These are phyloP conservation scores for Brassicogethes aeneus DNA, from an alignment of 2,888 invertebrate genomes.

Conservation along the genomic window DNA sequence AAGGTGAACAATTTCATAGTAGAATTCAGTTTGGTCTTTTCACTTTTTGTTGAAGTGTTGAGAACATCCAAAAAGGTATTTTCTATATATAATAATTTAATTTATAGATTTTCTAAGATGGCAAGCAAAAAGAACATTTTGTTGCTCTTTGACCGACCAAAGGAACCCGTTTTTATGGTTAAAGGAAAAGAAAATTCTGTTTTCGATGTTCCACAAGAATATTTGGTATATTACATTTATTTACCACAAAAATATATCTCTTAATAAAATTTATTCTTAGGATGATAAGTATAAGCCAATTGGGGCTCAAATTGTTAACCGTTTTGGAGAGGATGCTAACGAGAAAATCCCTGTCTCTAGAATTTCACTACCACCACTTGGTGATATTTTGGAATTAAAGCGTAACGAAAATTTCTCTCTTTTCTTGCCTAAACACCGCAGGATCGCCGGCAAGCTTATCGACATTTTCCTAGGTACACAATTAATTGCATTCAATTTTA, in stretches of 20 bases:
- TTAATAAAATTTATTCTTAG: constrained; percentile 26
- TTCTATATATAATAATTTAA: no score
- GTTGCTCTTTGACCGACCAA: constrained; percentile 63
- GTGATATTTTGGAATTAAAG: constrained; percentile 47
- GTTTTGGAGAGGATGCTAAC: constrained; percentile 48
- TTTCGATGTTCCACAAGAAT: constrained; percentile 51
- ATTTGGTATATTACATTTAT: constrained; percentile 46
- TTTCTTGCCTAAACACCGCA: constrained; percentile 62
- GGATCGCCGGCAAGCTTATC: constrained; percentile 61
- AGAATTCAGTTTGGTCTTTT: no score
- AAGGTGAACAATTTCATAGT: no score
- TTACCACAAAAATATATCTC: not conserved
- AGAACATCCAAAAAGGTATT: no score
- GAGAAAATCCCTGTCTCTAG: constrained; percentile 48
- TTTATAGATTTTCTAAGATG: no score
- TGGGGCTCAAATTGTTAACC: constrained; percentile 50
- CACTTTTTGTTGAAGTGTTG: no score
- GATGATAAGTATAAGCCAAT: constrained; percentile 47
- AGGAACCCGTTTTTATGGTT: constrained; percentile 66
- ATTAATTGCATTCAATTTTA: not conserved
- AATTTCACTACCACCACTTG: constrained; percentile 48
- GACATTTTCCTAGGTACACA: constrained; percentile 55
- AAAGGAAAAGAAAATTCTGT: constrained; percentile 56
- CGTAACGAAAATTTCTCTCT: constrained; percentile 61
- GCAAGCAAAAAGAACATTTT: no score